Evolutionary conservation across 2,113 vertebrate species (phyloP), one percentile per base, ranked within the genome.

Genomic region (Polypterus senegalus): DNA sequence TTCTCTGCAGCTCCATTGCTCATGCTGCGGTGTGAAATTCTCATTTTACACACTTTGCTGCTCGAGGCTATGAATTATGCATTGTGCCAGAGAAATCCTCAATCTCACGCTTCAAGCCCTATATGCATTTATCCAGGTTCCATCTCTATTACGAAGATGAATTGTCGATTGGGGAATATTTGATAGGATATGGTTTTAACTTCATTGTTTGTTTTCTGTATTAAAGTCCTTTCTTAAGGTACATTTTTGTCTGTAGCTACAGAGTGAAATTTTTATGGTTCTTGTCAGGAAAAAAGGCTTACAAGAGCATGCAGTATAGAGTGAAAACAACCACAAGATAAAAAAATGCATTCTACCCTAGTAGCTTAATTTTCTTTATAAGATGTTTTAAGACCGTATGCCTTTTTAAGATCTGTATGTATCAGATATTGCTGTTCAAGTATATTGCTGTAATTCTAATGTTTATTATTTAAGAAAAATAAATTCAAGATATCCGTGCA

Each of bases 1-100:
- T 86, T 84, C 83, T 81, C 70, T 79, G 81, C 86, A 81, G 81
- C 83, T 90, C 85, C 79, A 77, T 88, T 89, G 90, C 91, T 95
- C 89, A 88, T 87, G 90, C 92, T 89, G 90, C 75, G 77, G 91
- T 97, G 90, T 95, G 95, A 95, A 97, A 97, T 96, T 96, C 88
- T 93, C 94, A 97, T 97, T 93, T 98, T 96, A 93, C 90, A 92
- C 91, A 97, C 89, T 96, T 93, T 95, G 92, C 93, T 92, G 93
- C 88, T 86, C 79, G 83, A 91, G 89, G 82, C 88, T 87, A 97
- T 98, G 93, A 97, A 98, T 97, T 94, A 98, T 98, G 92, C 93
- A 98, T 97, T 86, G 89, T 89, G 89, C 90, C 92, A 91, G 92
- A 97, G 91, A 97, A 96, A 97, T 88, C 86, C 86, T 88, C 86